Conservation (phyloP, 2,888 invertebrate species). For the Ommatoiulus sabulosus region DNA sequence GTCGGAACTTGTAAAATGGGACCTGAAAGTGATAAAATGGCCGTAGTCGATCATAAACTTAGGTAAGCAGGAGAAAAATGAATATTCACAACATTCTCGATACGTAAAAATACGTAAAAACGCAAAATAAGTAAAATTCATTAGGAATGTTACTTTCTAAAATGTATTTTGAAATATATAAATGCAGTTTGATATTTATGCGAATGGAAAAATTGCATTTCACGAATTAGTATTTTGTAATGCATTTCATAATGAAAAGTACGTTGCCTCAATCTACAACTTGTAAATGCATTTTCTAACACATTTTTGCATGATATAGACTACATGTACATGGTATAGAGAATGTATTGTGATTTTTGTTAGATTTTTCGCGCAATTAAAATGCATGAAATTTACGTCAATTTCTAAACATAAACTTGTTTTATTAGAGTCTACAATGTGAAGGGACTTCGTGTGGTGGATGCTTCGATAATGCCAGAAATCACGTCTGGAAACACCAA, state of each 20-base stretch:
- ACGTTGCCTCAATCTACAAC: no score
- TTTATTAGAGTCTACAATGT: constrained; percentile 63
- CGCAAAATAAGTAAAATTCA: constrained; percentile 66
- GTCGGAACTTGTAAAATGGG: constrained; percentile 72
- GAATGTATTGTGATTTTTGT: background rate
- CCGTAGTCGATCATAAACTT: constrained; percentile 68
- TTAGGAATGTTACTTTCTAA: constrained; percentile 68
- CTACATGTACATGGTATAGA: background rate
- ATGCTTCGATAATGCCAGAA: constrained; percentile 71
- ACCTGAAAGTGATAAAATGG: constrained; percentile 65
- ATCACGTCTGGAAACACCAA: constrained; percentile 67
- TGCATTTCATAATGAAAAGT: no score
- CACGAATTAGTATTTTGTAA: no score
- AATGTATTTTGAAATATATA: constrained; percentile 61
- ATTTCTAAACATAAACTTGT: background rate
- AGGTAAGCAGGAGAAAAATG: background rate
- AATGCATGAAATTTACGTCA: no score
- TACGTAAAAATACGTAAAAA: no score
- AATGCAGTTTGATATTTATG: no score
- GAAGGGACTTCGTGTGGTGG: constrained; percentile 69
- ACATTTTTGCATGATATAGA: background rate
- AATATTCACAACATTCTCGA: no score
- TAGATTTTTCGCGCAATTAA: no score
- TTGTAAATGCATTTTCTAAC: no score
- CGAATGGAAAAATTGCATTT: no score